phyloP scores from a whole-genome alignment of 2,797 vertebrate species.

The Acanthopagrus latus region DNA sequence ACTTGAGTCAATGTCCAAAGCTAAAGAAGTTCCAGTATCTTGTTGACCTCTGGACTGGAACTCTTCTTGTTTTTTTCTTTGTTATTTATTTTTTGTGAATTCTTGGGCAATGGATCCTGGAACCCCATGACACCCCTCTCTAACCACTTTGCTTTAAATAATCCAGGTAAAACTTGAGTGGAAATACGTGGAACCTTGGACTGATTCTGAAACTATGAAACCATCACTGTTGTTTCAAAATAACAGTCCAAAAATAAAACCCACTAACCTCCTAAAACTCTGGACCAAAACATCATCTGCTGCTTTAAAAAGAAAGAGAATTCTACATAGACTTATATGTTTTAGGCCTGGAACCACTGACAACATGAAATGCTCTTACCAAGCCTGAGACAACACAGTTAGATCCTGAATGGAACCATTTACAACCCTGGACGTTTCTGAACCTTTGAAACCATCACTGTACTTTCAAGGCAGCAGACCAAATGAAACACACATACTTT shows the following conservation, averaged over 20 bases:
- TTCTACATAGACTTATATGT: not conserved
- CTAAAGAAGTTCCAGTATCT: no score
- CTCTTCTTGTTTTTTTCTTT: no score
- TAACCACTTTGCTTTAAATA: no score
- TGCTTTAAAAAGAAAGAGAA: not conserved
- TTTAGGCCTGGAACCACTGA: not conserved
- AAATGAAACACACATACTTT: no score
- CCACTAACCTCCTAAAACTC: not conserved
- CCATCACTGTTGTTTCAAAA: not conserved
- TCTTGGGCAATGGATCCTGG: no score
- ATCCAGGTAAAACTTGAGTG: no score
- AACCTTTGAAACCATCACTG: not conserved
- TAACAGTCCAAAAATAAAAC: not conserved
- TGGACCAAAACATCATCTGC: not conserved
- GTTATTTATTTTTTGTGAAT: no score
- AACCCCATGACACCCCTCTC: no score
- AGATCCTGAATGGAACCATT: not conserved
- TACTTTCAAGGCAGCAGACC: no score
- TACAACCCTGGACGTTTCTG: not conserved
- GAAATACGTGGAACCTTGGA: not conserved
- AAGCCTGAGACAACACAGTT: not conserved
- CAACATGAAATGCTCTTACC: not conserved
- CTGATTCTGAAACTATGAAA: not conserved
- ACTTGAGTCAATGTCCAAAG: no score
- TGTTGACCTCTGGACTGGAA: no score